phyloP scores from a whole-genome alignment of 2,113 vertebrate species.

The Nothobranchius furzeri region DNA sequence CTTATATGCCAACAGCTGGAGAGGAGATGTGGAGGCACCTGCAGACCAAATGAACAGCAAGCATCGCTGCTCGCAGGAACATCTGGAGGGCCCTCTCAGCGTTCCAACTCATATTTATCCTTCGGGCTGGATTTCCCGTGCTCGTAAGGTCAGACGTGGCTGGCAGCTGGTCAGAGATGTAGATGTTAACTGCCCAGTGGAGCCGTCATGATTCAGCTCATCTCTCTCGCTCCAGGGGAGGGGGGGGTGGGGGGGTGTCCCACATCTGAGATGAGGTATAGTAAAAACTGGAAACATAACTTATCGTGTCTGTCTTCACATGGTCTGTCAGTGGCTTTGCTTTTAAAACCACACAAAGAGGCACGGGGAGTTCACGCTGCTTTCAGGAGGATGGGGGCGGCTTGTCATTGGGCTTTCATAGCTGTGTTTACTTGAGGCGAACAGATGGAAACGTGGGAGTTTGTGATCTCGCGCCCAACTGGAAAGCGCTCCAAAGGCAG shows the following conservation, averaged over 20 bases:
- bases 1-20: constrained; percentile 72
- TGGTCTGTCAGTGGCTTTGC: constrained; percentile 54
- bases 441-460: constrained; percentile 33
- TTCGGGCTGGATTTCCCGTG: constrained; percentile 61
- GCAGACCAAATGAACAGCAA: constrained; percentile 76
- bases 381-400: constrained; percentile 32
- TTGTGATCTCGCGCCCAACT: constrained; percentile 44
- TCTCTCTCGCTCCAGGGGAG: constrained; percentile 32
- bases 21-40: constrained; percentile 79
- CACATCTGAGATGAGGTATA: constrained; percentile 68
- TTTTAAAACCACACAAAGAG: constrained; percentile 59
- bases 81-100: constrained; percentile 75
- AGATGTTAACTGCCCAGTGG: constrained; percentile 54
- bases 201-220: constrained; percentile 61
- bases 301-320: constrained; percentile 44
- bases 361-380: constrained; percentile 48
- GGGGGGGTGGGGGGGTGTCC: constrained; percentile 14
- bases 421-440: constrained; percentile 47
- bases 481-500: constrained; percentile 1
- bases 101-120: constrained; percentile 52
- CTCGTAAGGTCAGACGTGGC: constrained; percentile 70
- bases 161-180: constrained; percentile 63
- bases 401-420: constrained; percentile 32
- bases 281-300: constrained; percentile 64
- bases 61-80: constrained; percentile 59